Evolutionary conservation across 1,140 invertebrate genomes (phyloP).

Genomic region (Leptopilina clavipes): DNA sequence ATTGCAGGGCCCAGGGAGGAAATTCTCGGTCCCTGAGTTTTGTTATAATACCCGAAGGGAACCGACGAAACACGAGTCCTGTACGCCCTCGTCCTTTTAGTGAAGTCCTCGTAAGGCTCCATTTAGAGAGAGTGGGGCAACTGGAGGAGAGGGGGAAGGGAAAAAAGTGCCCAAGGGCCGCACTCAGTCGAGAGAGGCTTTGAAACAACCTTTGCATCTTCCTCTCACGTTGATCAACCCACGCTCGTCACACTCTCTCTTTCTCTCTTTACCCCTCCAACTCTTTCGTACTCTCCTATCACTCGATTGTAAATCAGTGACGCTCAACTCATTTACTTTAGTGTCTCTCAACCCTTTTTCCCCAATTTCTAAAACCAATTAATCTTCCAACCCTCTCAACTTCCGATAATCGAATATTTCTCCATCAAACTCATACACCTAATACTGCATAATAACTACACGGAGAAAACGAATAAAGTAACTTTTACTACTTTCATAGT

Average conservation of each 20-base stretch:
- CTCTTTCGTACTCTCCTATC: constrained; percentile 37
- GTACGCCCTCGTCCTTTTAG: constrained; percentile 28
- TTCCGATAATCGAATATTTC: too few relatives aligned
- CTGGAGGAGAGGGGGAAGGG: background rate
- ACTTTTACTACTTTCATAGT: too few relatives aligned
- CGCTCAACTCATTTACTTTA: constrained; percentile 44
- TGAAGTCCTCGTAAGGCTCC: constrained; percentile 18
- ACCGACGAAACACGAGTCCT: constrained; percentile 21
- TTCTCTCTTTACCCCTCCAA: constrained; percentile 35
- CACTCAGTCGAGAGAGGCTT: constrained; percentile 23
- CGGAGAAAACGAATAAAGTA: too few relatives aligned
- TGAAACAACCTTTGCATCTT: constrained; percentile 46
- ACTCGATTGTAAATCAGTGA: constrained; percentile 50
- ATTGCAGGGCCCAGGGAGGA: background rate
- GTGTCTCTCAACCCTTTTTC: background rate
- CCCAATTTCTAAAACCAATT: background rate
- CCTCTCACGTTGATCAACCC: constrained; percentile 39
- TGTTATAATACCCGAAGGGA: background rate
- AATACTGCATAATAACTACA: too few relatives aligned
- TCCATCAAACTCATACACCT: too few relatives aligned
- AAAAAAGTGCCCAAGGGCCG: background rate
- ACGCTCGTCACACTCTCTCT: constrained; percentile 35
- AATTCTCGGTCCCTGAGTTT: background rate
- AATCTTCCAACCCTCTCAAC: background rate
- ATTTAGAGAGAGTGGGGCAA: background rate